Base-by-base conservation (phyloP, 2,113 vertebrate species). In the Verasper variegatus region DNA sequence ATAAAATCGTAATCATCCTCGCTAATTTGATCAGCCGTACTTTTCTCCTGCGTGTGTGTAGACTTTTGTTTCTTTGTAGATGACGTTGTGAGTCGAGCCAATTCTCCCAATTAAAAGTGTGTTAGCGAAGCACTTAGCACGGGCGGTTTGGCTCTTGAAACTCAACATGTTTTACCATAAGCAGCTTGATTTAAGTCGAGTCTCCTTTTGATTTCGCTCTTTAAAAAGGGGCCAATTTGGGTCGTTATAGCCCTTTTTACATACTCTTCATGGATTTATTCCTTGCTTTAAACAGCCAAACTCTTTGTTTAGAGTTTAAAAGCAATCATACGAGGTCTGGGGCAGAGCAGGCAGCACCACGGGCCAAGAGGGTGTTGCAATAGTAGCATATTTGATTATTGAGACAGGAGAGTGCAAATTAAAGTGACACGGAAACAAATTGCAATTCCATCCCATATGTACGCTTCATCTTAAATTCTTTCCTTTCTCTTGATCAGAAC, bases 101-200 rank as follows among this genome's bases (percentile, higher is more conserved):
- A n/a, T n/a, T n/a, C n/a, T n/a, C n/a, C n/a, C n/a, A n/a, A 68
- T 83, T 85, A 78, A 72, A 85, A 68, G 49, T 17, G 26, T 11
- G 64, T 55, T 47, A 73, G 73, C 73, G 71, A 68, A 27, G 66
- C n/a, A 31, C 63, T 86, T 75, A 69, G 52, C 13, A 2, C 63
- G 78, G 85, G 85, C 87, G 78, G 6, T 31, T 31, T 31, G 31
- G 31, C 31, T 31, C 83, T 78, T 71, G 56, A 35, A 66, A 68
- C 52, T 67, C 78, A 87, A 86, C 68, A 86, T 45, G 57, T 83
- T 86, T 90, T 74, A 90, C 68, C 68, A 83, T 45, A 60, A 51
- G 17, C 47, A 51, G 47, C 47, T 18, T 51, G 47, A 51, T 51
- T 51, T 18, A 9, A 51, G 47, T 51, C 17, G 0, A 17, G 47